Evolutionary conservation across 2,797 vertebrate species (phyloP).

Genomic region (Phylloscopus collybita): DNA sequence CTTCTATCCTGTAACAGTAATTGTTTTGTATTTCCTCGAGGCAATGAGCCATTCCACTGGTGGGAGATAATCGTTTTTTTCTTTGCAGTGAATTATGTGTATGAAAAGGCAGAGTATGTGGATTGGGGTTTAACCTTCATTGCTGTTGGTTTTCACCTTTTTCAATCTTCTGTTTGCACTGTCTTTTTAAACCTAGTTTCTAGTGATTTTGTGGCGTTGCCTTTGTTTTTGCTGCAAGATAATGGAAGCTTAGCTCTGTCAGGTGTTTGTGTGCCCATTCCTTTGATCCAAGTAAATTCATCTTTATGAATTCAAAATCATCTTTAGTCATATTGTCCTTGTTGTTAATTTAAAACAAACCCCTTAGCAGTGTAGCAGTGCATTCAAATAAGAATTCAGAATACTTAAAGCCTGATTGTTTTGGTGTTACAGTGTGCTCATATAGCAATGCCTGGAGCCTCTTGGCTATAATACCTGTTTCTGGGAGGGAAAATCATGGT

Average conservation of each 20-base stretch:
- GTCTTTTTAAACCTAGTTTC: not conserved
- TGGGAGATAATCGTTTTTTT: not conserved
- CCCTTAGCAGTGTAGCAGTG: not conserved
- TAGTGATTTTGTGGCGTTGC: not conserved
- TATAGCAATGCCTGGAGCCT: not conserved
- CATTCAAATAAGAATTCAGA: not conserved
- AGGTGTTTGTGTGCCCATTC: not conserved
- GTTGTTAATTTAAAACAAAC: slow-evolving; percentile 41
- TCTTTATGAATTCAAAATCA: slow-evolving; percentile 2
- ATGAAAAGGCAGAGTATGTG: not conserved
- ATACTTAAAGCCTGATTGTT: not conserved
- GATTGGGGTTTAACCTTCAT: not conserved
- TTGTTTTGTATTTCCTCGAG: slow-evolving; percentile 47
- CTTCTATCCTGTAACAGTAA: slow-evolving; percentile 3
- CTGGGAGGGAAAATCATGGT: not conserved
- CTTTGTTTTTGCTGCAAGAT: not conserved
- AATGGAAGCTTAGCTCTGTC: not conserved
- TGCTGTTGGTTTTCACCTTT: slow-evolving; percentile 17
- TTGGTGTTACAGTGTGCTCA: not conserved
- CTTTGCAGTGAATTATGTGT: not conserved
- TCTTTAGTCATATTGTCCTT: slow-evolving; percentile 40
- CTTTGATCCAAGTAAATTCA: not conserved
- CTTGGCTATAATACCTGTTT: not conserved
- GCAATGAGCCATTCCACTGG: not conserved
- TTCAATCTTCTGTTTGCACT: not conserved